Conservation (phyloP, 2,797 vertebrate species). For the Crax fasciolata region DNA sequence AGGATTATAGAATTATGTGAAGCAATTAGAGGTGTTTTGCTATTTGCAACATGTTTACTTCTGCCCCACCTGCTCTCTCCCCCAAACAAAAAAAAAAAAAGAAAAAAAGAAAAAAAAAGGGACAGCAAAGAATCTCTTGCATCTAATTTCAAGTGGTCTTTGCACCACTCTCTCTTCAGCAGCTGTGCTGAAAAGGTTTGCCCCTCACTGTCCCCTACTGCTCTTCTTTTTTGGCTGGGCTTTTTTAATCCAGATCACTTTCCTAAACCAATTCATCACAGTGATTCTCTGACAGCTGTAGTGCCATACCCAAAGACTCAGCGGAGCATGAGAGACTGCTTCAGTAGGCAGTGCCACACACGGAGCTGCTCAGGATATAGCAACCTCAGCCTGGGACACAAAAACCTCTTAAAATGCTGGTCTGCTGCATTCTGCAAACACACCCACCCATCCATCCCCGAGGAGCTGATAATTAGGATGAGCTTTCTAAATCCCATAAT, state of each 20-base stretch:
- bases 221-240: neutral
- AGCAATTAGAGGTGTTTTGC: constrained; percentile 7
- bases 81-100: neutral
- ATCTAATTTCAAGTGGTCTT: neutral
- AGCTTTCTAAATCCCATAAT: constrained; percentile 9
- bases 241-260: neutral
- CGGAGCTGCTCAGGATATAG: neutral
- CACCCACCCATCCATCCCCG: neutral
- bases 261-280: neutral
- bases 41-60: neutral
- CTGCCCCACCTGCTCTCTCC: neutral
- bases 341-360: neutral
- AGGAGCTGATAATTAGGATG: neutral
- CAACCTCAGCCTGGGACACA: neutral
- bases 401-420: neutral
- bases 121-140: neutral
- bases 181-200: neutral
- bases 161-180: neutral
- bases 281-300: neutral
- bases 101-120: neutral
- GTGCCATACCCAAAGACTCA: neutral
- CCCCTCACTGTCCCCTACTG: neutral
- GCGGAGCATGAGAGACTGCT: neutral
- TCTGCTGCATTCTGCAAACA: neutral
- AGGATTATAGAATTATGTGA: constrained; percentile 28